Evolutionary conservation across 2,797 vertebrate genomes (phyloP), one percentile per base, ranked within the genome.

Genomic region (Clarias laeviceps): DNA sequence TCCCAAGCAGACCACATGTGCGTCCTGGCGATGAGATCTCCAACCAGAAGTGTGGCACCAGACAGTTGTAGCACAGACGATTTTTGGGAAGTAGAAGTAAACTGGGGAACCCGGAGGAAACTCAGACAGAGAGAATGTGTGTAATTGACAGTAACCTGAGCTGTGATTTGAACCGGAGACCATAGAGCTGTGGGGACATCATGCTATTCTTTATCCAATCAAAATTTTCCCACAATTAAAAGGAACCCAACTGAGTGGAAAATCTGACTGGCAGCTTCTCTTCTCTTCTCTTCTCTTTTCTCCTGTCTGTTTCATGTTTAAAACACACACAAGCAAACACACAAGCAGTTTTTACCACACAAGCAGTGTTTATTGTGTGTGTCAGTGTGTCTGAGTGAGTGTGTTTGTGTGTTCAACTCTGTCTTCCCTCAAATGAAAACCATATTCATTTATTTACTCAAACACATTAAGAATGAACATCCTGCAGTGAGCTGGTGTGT

Each of bases 401-500:
- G 64, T 80, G 78, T 76, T 22, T 77, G 84, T 81, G 78, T 64
- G 40, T 22, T 5, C 27, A 9, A 77, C 74, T 69, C 14, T 84
- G 80, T 68, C 82, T 69, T 62, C 69, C 18, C 45, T 83, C 50
- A 84, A 84, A 84, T 84, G 59, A 80, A 84, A 73, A 40, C 82
- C 85, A 87, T 77, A 84, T 80, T 80, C 61, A 32, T 84, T 78
- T 80, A 83, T 87, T 87, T 87, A 80, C 34, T 56, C 61, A 9
- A 68, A 32, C 70, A 68, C 20, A 69, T 79, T 84, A 76, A 0
- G 15, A 15, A 80, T 27, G 76, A 79, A 76, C 76, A 68, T 32
- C 37, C 79, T 85, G 57, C 70, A 68, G 59, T 62, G 61, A 74
- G 20, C 40, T 15, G 5, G 17, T 83, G 40, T 76, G 37, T 84